phyloP scores from a whole-genome alignment of 2,113 vertebrate species.

The Nothobranchius kuhntae region DNA sequence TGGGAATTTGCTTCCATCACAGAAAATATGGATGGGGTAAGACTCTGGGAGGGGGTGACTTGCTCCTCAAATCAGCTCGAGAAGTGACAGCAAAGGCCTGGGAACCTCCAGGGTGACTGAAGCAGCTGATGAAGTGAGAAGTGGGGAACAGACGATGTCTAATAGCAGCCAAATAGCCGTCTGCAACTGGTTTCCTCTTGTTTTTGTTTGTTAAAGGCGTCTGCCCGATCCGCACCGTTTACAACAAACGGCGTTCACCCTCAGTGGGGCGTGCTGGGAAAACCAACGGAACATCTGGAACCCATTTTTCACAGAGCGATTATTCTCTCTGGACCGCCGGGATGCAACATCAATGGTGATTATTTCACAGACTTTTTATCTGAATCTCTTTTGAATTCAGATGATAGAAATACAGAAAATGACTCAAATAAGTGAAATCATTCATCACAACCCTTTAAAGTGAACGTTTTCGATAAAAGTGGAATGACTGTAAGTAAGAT shows the following conservation, averaged over 20 bases:
- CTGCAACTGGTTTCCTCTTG: conserved; percentile 30
- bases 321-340: conserved; percentile 60
- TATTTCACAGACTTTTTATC: conserved; percentile 15
- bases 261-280: conserved; percentile 37
- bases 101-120: conserved; percentile 16
- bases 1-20: too few relatives aligned
- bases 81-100: neutral
- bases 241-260: conserved; percentile 49
- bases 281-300: conserved; percentile 68
- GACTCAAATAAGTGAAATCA: too few relatives aligned
- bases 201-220: conserved; percentile 46
- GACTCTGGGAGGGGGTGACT: too few relatives aligned
- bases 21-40: too few relatives aligned
- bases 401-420: neutral
- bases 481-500: too few relatives aligned
- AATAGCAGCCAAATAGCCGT: conserved; percentile 37
- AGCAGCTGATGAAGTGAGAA: conserved; percentile 48
- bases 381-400: conserved; percentile 1
- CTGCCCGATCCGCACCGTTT: conserved; percentile 47
- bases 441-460: neutral
- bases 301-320: conserved; percentile 58
- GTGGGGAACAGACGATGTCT: conserved; percentile 29
- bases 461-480: too few relatives aligned
- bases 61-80: neutral
- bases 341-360: conserved; percentile 26